phyloP scores from a whole-genome alignment of 2,888 invertebrate genomes.

The Anaspis maculata region DNA sequence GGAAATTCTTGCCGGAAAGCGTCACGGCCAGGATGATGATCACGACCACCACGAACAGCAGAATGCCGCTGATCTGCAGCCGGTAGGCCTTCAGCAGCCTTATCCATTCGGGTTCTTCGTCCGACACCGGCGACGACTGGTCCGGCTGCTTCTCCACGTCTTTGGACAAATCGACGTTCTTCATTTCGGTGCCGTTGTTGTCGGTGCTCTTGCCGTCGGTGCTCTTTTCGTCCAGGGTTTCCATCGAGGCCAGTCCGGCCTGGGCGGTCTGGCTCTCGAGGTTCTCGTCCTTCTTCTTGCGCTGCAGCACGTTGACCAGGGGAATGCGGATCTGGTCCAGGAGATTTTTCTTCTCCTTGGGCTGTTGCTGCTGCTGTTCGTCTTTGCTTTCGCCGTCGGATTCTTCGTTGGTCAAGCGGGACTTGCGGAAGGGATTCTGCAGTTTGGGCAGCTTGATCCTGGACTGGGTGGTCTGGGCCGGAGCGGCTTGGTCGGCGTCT shows the following conservation, averaged over 20 bases:
- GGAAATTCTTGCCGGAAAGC: slow-evolving; percentile 46
- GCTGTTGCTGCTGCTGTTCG: slow-evolving; percentile 43
- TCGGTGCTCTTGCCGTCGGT: slow-evolving; percentile 59
- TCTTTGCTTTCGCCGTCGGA: slow-evolving; percentile 32
- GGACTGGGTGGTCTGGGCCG: slow-evolving; percentile 36
- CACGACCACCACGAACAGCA: slow-evolving; percentile 53
- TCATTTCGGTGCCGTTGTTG: slow-evolving; percentile 68
- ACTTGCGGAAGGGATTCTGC: slow-evolving; percentile 50
- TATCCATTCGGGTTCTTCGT: slow-evolving; percentile 43
- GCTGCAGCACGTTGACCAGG: slow-evolving; percentile 49
- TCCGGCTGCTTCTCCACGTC: slow-evolving; percentile 38
- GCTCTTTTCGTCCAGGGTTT: slow-evolving; percentile 67
- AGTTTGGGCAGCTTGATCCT: slow-evolving; percentile 48
- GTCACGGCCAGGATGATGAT: slow-evolving; percentile 57
- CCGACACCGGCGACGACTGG: slow-evolving; percentile 25
- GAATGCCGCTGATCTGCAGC: slow-evolving; percentile 56
- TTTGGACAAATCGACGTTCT: slow-evolving; percentile 59
- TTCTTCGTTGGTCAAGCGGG: slow-evolving; percentile 31
- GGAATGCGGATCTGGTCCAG: slow-evolving; percentile 56
- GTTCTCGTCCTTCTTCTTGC: slow-evolving; percentile 38
- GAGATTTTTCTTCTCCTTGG: slow-evolving; percentile 43
- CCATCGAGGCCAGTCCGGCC: slow-evolving; percentile 72
- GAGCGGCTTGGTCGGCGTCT: slow-evolving; percentile 26
- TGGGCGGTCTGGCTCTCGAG: slow-evolving; percentile 42
- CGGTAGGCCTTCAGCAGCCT: slow-evolving; percentile 57